A percentile compares a stretch with the other conserved stretches of the same genome.
Conservation (phyloP, 2,888 invertebrate species). For the Acanthosepion pharaonis region DNA sequence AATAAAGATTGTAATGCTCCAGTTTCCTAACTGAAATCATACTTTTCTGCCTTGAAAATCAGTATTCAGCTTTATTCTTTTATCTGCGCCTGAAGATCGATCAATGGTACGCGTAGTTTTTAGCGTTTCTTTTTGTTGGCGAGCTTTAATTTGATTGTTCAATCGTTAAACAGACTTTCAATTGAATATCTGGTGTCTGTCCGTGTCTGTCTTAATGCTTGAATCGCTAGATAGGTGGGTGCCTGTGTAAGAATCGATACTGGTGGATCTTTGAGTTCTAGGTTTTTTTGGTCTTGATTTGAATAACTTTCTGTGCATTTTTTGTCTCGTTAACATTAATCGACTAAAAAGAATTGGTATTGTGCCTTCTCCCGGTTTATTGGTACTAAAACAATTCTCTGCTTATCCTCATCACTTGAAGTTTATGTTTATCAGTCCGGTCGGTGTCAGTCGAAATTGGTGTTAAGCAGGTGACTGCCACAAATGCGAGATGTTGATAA, state of each 20-base stretch:
- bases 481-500: neutral
- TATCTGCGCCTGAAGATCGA: no score
- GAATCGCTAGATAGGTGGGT: neutral
- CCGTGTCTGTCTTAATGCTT: neutral
- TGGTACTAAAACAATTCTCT: neutral
- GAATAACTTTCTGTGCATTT: neutral
- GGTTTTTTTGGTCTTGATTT: neutral
- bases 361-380: neutral
- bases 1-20: no score
- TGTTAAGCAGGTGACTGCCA: neutral
- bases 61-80: no score
- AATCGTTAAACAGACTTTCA: no score
- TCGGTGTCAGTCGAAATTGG: neutral
- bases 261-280: neutral
- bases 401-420: neutral
- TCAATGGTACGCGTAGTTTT: no score
- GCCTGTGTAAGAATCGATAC: neutral
- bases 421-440: neutral
- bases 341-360: neutral
- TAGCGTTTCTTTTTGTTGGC: no score
- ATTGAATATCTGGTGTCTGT: no score
- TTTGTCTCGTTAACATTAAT: neutral
- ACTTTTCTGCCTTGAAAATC: no score
- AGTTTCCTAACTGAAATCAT: no score
- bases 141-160: no score